Evolutionary conservation across 2,888 invertebrate species (phyloP).

Genomic region (Lithodes maja): DNA sequence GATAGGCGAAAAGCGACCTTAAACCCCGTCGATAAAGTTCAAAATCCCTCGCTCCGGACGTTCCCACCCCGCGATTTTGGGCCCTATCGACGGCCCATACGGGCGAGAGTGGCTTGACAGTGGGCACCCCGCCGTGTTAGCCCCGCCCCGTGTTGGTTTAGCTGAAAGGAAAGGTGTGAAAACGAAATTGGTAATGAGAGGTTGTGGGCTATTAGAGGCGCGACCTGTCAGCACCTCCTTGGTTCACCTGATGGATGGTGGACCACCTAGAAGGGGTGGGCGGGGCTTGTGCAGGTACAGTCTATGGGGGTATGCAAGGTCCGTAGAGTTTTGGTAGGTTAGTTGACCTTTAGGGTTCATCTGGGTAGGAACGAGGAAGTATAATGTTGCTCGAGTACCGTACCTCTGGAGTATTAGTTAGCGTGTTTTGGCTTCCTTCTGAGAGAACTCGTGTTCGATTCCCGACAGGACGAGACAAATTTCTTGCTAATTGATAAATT

Average conservation of each 20-base stretch:
- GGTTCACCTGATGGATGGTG: conserved; percentile 14
- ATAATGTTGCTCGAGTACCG: no score
- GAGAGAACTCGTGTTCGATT: no score
- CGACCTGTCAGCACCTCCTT: conserved; percentile 39
- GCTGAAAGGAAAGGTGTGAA: conserved; percentile 43
- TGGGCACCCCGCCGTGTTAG: conserved; percentile 20
- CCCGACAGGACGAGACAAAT: no score
- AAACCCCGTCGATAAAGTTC: conserved; percentile 1
- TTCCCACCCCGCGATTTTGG: not conserved
- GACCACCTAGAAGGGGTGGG: conserved; percentile 19
- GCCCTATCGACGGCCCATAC: conserved; percentile 24
- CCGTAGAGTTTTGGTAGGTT: no score
- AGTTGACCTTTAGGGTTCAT: no score
- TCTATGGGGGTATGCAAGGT: no score
- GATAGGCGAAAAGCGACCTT: conserved; percentile 20
- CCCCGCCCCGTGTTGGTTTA: conserved; percentile 38
- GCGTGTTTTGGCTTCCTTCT: no score
- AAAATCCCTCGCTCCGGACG: not conserved
- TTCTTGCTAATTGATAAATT: no score
- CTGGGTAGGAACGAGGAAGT: no score
- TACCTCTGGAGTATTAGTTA: no score
- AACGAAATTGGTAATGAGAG: conserved; percentile 43
- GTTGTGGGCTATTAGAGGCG: conserved; percentile 28
- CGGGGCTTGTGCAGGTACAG: not conserved
- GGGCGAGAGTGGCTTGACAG: conserved; percentile 12